Percentiles rank a stretch among this genome's conserved stretches.
These are phyloP conservation scores for Lycopodina hypogea DNA, from an alignment of 37 sponge, comb jelly and placozoan genomes.

Conservation along the genomic window DNA sequence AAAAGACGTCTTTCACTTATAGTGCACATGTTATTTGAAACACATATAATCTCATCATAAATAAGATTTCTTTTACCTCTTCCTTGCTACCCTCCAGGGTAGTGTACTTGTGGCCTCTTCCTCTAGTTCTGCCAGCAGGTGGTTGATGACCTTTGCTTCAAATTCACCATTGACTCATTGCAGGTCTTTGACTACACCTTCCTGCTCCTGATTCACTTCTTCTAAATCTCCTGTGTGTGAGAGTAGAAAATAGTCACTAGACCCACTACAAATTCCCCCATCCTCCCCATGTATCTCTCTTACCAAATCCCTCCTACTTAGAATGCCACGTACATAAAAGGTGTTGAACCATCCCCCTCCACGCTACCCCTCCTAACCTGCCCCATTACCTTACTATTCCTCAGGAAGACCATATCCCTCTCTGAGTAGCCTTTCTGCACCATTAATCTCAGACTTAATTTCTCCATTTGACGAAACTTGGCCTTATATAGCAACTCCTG, in stretches of 20 bases:
- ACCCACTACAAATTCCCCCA: too few species aligned
- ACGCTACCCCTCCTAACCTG: too few species aligned
- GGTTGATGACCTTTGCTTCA: neutral
- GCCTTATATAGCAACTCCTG: conserved; percentile 43
- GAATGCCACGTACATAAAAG: too few species aligned
- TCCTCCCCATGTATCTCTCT: too few species aligned
- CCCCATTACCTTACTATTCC: conserved; percentile 35
- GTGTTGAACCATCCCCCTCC: too few species aligned
- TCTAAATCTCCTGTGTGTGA: neutral
- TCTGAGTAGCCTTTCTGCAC: conserved; percentile 5
- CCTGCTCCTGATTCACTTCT: neutral
- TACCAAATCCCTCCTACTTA: too few species aligned
- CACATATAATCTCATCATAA: too few species aligned
- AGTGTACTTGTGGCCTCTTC: conserved; percentile 8
- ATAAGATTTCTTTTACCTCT: neutral
- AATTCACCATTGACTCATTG: conserved; percentile 8
- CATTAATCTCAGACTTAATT: conserved; percentile 21
- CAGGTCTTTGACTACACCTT: conserved; percentile 19
- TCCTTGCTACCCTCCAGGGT: conserved; percentile 21
- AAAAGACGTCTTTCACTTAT: too few species aligned
- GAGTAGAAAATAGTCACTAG: too few species aligned
- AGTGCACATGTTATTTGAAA: too few species aligned
- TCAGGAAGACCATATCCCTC: conserved; percentile 8
- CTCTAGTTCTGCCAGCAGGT: conserved; percentile 1
- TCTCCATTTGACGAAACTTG: conserved; percentile 2